phyloP scores from a whole-genome alignment of 1,140 invertebrate genomes.

The Caenorhabditis elegans region DNA sequence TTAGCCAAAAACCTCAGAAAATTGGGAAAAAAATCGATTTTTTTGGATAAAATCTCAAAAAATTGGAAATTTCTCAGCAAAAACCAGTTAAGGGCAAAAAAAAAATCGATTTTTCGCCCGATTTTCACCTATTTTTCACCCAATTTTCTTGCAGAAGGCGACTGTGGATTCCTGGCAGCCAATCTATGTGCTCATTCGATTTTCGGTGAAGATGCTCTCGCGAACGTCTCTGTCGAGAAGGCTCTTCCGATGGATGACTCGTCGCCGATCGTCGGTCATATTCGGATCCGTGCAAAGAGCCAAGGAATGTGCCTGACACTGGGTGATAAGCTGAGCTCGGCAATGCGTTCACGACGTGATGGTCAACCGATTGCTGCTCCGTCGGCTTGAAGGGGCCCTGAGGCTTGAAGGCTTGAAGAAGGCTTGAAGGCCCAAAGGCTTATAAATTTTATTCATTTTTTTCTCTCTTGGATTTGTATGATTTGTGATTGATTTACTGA shows the following conservation, averaged over 20 bases:
- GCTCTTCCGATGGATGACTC: conserved; percentile 72
- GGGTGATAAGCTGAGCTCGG: conserved; percentile 55
- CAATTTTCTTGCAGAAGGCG: conserved; percentile 71
- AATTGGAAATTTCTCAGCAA: too few species aligned
- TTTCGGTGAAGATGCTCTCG: conserved; percentile 97
- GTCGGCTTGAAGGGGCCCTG: neutral
- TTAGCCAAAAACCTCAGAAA: too few species aligned
- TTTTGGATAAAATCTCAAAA: too few species aligned
- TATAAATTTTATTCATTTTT: neutral
- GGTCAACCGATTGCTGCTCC: neutral
- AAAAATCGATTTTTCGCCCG: too few species aligned
- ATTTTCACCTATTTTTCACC: neutral
- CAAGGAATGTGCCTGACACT: conserved; percentile 73
- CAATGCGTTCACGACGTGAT: conserved; percentile 11
- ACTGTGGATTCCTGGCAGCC: conserved; percentile 98
- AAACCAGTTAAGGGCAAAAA: too few species aligned
- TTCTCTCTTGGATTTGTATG: neutral
- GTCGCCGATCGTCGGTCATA: conserved; percentile 84
- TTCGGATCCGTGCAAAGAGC: conserved; percentile 93
- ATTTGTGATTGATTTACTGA: neutral
- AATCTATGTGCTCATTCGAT: conserved; percentile 98
- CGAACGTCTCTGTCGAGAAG: conserved; percentile 96
- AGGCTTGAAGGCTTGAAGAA: neutral
- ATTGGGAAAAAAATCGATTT: too few species aligned
- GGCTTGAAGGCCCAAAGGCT: too few species aligned